phyloP scores from a whole-genome alignment of 2,888 invertebrate genomes.

The Sthenelais limicola region DNA sequence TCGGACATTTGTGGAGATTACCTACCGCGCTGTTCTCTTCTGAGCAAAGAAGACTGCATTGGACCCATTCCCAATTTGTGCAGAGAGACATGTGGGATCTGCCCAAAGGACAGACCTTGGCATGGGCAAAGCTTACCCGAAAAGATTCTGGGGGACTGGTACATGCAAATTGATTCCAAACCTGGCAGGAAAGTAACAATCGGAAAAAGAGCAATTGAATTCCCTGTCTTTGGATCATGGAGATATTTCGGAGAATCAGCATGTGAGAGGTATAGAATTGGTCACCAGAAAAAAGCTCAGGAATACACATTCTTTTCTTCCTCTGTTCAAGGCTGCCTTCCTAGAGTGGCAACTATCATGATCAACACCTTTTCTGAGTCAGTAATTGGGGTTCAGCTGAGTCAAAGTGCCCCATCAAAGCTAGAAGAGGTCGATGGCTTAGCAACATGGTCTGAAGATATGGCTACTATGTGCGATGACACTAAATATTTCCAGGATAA shows the following conservation, averaged over 20 bases:
- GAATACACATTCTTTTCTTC: constrained; percentile 10
- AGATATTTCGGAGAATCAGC: constrained; percentile 10
- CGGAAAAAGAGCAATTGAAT: constrained; percentile 7
- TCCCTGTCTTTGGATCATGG: not conserved
- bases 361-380: constrained; percentile 22
- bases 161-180: not conserved
- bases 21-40: constrained; percentile 1
- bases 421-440: not conserved
- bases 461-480: not conserved
- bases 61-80: constrained; percentile 3
- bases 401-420: not conserved
- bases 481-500: not conserved
- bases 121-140: not conserved
- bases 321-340: constrained; percentile 8
- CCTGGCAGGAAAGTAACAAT: not conserved
- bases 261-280: not conserved
- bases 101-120: constrained; percentile 17
- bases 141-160: not conserved
- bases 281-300: constrained; percentile 3
- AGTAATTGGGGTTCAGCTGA: constrained; percentile 16
- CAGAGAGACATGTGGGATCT: constrained; percentile 3
- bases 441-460: constrained; percentile 1
- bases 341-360: constrained; percentile 5
- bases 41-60: not conserved
- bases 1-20: constrained; percentile 13